Evolutionary conservation across 2,888 invertebrate species (phyloP).

Genomic region (Seladonia tumulorum): DNA sequence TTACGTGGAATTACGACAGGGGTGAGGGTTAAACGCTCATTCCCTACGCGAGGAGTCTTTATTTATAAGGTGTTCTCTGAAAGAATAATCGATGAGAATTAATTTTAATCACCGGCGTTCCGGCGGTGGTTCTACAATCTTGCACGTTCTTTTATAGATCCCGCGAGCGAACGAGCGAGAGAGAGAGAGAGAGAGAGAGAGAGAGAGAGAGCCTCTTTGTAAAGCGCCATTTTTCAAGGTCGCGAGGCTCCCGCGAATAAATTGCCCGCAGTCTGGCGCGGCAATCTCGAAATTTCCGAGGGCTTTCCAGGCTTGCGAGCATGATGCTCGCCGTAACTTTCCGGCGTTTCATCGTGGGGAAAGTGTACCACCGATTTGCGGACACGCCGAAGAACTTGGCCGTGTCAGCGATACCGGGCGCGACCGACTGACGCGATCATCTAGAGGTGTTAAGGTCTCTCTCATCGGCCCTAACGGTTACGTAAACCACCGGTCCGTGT

Average conservation of each 20-base stretch:
- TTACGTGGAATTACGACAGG: background rate
- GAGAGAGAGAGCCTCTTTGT: background rate
- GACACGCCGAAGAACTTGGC: background rate
- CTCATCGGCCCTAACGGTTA: background rate
- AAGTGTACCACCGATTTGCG: background rate
- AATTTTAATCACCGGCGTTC: background rate
- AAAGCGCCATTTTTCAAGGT: background rate
- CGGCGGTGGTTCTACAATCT: background rate
- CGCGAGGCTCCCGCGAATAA: background rate
- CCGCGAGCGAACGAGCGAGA: background rate
- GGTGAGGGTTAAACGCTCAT: background rate
- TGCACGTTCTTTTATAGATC: background rate
- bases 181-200: background rate
- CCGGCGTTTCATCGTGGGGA: background rate
- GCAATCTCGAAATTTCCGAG: conserved; percentile 6
- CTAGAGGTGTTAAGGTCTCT: background rate
- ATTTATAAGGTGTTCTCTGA: background rate
- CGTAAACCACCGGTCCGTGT: background rate
- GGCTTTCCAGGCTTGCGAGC: background rate
- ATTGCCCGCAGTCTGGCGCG: background rate
- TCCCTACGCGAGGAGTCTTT: background rate
- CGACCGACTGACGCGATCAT: background rate
- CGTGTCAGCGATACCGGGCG: background rate
- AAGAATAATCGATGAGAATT: conserved; percentile 3
- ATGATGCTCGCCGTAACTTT: background rate